Base-by-base conservation (phyloP, 2,888 invertebrate genomes). In the Lapara coniferarum region DNA sequence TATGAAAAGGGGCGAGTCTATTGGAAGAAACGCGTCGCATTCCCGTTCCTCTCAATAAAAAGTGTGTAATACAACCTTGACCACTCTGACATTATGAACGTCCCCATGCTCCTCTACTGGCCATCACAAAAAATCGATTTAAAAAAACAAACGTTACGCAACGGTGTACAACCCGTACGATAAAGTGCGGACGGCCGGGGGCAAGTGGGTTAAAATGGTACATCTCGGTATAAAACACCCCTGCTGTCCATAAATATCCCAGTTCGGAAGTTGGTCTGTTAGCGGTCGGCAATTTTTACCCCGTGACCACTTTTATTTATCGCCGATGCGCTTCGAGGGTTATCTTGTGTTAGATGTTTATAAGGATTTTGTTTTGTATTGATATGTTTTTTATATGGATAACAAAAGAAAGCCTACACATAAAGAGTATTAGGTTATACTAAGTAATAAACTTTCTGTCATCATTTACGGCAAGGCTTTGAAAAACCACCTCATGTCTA, bases 211-310 rank as follows among this genome's bases (percentile, higher is more conserved):
- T 92, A 92, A 92, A 92, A 89, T 88, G 89, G 89, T 86, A 87
- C 89, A 89, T 80, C 78, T 84, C 76, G 88, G 90, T 84, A 92
- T 92, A 92, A 93, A 93, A 86, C 91, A 92, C 87, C 93, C 93
- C 91, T 90, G 87, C 88, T 89, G 88, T 87, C 90, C 91, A 93
- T 93, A 93, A 92, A 92, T 92, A 92, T 92, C 89, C 87, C 75
- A 76, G 88, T 91, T 91, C 91, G 92, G 92, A 92, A 92, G 89
- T 90, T 85, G 89, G 85, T 89, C 92, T 89, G 93, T 93, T 93
- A 91, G 93, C 88, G 92, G 93, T 91, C 88, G 90, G 88, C 87
- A 87, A 85, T 85, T 90, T 89, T 82, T 80, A 79, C 76, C 71
- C 55, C 73, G 74, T 78, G 84, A 85, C 86, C 87, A 85, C 85